These are phyloP conservation scores for Mesorhabditis belari DNA, from an alignment of 2,888 invertebrate species.

Conservation along the genomic window DNA sequence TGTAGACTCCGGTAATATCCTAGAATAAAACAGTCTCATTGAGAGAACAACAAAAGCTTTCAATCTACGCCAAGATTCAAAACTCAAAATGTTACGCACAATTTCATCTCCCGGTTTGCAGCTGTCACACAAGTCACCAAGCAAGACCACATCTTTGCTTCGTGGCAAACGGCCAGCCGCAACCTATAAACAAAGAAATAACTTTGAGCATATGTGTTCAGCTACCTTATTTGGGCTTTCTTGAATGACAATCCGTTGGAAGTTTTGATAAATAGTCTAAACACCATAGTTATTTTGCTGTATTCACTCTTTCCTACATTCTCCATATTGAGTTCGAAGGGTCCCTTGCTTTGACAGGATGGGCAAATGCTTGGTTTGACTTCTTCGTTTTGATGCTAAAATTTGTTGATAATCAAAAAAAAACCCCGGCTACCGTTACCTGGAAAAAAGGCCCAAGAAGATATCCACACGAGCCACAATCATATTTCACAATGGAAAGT, in stretches of 20 bases:
- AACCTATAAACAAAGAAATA: too few species aligned
- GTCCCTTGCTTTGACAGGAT: slow-evolving; percentile 90
- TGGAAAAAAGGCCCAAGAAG: slow-evolving; percentile 93
- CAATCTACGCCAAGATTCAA: not conserved
- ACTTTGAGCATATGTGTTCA: not conserved
- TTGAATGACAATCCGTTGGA: slow-evolving; percentile 92
- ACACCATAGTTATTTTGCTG: slow-evolving; percentile 11
- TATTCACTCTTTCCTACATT: slow-evolving; percentile 53
- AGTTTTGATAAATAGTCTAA: slow-evolving; percentile 94
- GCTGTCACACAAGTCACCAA: slow-evolving; percentile 88
- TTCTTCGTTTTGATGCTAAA: slow-evolving; percentile 65
- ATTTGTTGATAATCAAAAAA: not conserved
- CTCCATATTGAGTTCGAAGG: slow-evolving; percentile 96
- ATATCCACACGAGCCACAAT: slow-evolving; percentile 90
- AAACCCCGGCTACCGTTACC: too few species aligned
- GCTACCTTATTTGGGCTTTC: slow-evolving; percentile 94
- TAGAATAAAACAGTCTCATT: slow-evolving; percentile 30
- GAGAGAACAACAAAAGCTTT: not conserved
- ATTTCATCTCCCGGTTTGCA: slow-evolving; percentile 98
- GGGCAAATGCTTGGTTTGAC: slow-evolving; percentile 93
- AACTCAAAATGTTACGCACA: slow-evolving; percentile 56
- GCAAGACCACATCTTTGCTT: slow-evolving; percentile 87
- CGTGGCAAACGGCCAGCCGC: slow-evolving; percentile 94
- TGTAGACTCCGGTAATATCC: slow-evolving; percentile 75
- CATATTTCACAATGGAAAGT: slow-evolving; percentile 87